Conservation (phyloP, 2,113 vertebrate genomes). For the Girardinichthys multiradiatus region DNA sequence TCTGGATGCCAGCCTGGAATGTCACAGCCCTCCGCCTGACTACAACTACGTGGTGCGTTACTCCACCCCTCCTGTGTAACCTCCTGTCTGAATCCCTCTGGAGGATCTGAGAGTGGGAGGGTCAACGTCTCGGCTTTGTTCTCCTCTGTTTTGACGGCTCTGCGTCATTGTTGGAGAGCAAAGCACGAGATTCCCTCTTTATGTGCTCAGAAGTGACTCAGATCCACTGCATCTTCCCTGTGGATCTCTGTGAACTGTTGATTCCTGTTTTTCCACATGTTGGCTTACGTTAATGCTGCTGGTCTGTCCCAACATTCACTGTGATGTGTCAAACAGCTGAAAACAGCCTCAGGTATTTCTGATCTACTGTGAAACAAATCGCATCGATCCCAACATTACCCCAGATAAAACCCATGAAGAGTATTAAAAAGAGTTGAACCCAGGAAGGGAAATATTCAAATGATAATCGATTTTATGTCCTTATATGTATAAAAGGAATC, state of each 20-base stretch:
- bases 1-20: slow-evolving; percentile 86
- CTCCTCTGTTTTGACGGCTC: slow-evolving; percentile 16
- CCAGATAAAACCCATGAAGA: slow-evolving; percentile 6
- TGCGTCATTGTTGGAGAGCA: slow-evolving; percentile 21
- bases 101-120: slow-evolving; percentile 16
- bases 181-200: slow-evolving; percentile 19
- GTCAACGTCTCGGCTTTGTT: slow-evolving; percentile 33
- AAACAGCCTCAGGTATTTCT: slow-evolving; percentile 81
- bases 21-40: slow-evolving; percentile 92
- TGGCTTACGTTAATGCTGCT: slow-evolving; percentile 53
- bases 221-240: slow-evolving; percentile 13
- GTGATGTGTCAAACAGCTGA: slow-evolving; percentile 67
- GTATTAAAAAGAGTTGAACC: background rate
- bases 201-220: slow-evolving; percentile 29
- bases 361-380: slow-evolving; percentile 78
- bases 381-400: slow-evolving; percentile 29
- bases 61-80: slow-evolving; percentile 87
- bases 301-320: slow-evolving; percentile 58
- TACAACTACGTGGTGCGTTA: slow-evolving; percentile 92
- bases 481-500: background rate
- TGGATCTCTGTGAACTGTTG: slow-evolving; percentile 22
- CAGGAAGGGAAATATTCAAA: background rate
- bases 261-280: slow-evolving; percentile 11
- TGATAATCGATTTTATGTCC: no score
- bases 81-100: background rate